Evolutionary conservation across 2,113 vertebrate species (phyloP), one percentile per base, ranked within the genome.

Genomic region (Tachuris rubrigastra): DNA sequence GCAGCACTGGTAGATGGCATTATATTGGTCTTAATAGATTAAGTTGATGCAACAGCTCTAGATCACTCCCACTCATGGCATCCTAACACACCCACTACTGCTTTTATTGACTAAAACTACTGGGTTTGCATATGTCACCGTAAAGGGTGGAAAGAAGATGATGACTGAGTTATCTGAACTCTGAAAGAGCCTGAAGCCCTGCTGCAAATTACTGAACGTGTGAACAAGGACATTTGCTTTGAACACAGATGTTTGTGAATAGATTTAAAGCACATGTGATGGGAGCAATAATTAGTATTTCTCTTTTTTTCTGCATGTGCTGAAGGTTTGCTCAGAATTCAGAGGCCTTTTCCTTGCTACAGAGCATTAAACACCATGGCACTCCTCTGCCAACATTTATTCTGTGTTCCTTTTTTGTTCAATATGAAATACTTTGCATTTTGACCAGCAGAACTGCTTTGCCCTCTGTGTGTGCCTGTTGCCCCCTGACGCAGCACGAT

Each of bases 401-500:
- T 56, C 33, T 12, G 50, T 0, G 1, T 21, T 63, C 18, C 20
- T 87, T 95, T 95, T 91, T 63, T 37, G 74, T 87, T 74, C 90
- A 73, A 77, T 83, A 73, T 56, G 87, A 95, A 97, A 85, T 50
- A 35, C 95, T 91, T 90, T 80, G 4, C 87, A 93, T 95, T 96
- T 97, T 5, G 59, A 96, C 84, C 87, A 85, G 93, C 77, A 96
- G 90, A 96, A 95, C 89, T 59, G 35, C 94, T 93, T 87, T 91
- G 93, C 85, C 73, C 76, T 93, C 80, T 19, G 58, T 14, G 4
- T 67, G 73, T 73, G 74, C 31, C 83, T 55, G 82, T 49, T 37
- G 97, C 90, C 90, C 98, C 97, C 98, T 97, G 98, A 98, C 95
- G 87, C 97, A 98, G 97, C 58, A 60, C 96, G 28, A 98, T 78